These are phyloP conservation scores for Caenorhabditis sp. DNA, from an alignment of 2,888 invertebrate genomes.

Conservation along the genomic window DNA sequence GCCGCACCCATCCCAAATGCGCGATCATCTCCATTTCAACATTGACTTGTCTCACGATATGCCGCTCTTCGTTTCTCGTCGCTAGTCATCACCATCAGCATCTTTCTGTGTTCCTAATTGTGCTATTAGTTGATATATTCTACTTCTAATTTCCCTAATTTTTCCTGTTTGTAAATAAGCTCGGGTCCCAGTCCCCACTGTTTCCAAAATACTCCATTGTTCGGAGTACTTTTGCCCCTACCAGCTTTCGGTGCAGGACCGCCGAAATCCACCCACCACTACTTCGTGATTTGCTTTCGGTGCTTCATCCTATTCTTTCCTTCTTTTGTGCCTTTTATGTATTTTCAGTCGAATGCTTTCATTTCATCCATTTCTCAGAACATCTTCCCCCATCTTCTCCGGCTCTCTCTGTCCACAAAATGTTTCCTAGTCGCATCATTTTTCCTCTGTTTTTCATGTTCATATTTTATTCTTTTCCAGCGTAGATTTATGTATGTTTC, in stretches of 20 bases:
- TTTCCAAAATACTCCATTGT: constrained; percentile 45
- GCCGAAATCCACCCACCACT: constrained; percentile 47
- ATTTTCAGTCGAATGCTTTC: constrained; percentile 61
- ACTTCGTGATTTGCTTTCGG: constrained; percentile 65
- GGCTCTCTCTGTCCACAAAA: constrained; percentile 38
- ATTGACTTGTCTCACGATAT: constrained; percentile 69
- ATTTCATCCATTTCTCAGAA: constrained; percentile 57
- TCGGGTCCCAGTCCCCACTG: constrained; percentile 45
- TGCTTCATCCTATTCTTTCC: constrained; percentile 41
- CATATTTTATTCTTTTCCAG: constrained; percentile 31
- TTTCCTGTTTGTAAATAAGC: constrained; percentile 67
- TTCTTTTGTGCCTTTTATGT: constrained; percentile 56
- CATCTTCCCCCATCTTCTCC: constrained; percentile 15
- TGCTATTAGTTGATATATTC: constrained; percentile 41
- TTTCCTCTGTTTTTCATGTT: constrained; percentile 21
- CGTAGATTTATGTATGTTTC: constrained; percentile 37
- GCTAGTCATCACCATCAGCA: constrained; percentile 49
- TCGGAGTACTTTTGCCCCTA: constrained; percentile 45
- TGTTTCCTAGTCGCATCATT: constrained; percentile 49
- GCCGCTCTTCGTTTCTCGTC: constrained; percentile 67
- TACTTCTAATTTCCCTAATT: constrained; percentile 26
- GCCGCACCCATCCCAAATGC: constrained; percentile 66
- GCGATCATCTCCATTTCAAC: constrained; percentile 70
- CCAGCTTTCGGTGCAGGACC: constrained; percentile 53
- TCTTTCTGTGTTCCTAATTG: not conserved